Percentiles rank a stretch among this genome's conserved stretches.
Conservation (phyloP, 2,888 invertebrate species). For the Megamerina dolium region DNA sequence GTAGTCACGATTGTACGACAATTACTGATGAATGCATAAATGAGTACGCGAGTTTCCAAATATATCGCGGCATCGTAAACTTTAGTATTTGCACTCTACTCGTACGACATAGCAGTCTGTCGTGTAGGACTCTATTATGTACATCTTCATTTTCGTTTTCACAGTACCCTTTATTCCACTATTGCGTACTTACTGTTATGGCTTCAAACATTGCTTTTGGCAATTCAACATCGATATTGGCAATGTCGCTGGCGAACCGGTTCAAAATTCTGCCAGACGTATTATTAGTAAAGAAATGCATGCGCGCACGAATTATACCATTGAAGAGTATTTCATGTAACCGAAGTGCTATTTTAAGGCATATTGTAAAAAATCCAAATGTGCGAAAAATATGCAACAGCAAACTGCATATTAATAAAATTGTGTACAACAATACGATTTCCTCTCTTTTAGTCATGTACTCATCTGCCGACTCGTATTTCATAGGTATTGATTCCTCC, state of each 20-base stretch:
- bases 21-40: no score
- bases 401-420: conserved; percentile 35
- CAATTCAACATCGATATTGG: conserved; percentile 57
- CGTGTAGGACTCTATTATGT: no score
- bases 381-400: conserved; percentile 56
- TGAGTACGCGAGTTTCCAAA: no score
- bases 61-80: no score
- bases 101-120: no score
- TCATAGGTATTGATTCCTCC: conserved; percentile 39
- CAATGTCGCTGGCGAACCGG: conserved; percentile 70
- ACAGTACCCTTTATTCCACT: no score
- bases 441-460: conserved; percentile 28
- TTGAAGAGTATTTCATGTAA: conserved; percentile 76
- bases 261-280: conserved; percentile 61
- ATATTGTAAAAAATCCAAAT: conserved; percentile 64
- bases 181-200: conserved; percentile 51
- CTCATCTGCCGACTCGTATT: conserved; percentile 22
- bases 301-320: conserved; percentile 62
- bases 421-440: conserved; percentile 36
- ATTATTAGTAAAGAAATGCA: conserved; percentile 74
- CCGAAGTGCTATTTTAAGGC: conserved; percentile 65
- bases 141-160: no score
- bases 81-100: no score
- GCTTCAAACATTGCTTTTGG: conserved; percentile 59
- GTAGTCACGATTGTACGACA: no score